phyloP scores from a whole-genome alignment of 2,888 invertebrate species.

The Aphelenchoides bicaudatus region DNA sequence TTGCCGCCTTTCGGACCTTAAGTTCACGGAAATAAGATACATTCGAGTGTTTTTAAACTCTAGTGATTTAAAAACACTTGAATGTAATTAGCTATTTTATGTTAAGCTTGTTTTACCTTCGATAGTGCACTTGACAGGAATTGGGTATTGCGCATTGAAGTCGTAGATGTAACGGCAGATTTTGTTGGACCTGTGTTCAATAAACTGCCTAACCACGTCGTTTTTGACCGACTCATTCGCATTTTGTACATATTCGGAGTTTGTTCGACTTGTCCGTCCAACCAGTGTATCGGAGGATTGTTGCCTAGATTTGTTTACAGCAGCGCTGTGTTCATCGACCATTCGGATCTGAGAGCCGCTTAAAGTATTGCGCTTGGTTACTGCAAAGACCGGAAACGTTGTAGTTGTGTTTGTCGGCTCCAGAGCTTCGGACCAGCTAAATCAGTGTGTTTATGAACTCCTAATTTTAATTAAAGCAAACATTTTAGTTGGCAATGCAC shows the following conservation, averaged over 20 bases:
- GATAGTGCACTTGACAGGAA: conserved; percentile 86
- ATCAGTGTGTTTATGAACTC: too few relatives aligned
- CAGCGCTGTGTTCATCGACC: conserved; percentile 13
- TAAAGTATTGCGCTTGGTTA: background rate
- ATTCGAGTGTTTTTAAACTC: conserved; percentile 8
- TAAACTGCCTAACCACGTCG: conserved; percentile 80
- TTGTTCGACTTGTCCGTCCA: conserved; percentile 13
- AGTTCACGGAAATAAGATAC: too few relatives aligned
- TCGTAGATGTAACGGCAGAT: conserved; percentile 86
- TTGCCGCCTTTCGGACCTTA: too few relatives aligned
- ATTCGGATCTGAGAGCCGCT: conserved; percentile 16
- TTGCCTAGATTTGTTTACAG: background rate
- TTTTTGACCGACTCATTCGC: conserved; percentile 35
- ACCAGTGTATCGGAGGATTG: conserved; percentile 8
- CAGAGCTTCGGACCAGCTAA: too few relatives aligned
- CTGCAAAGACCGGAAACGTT: conserved; percentile 30
- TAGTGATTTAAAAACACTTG: too few relatives aligned
- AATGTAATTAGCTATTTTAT: conserved; percentile 19
- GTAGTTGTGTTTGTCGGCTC: conserved; percentile 17
- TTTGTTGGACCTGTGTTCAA: conserved; percentile 86
- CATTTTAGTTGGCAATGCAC: background rate
- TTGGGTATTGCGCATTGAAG: conserved; percentile 77
- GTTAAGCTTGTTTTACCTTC: conserved; percentile 66
- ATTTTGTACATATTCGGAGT: too few relatives aligned
- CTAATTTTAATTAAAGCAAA: too few relatives aligned